A percentile compares a stretch with the other conserved stretches of the same genome.
Conservation (phyloP, 2,888 invertebrate genomes). For the Rhopalosiphum nymphaeae region DNA sequence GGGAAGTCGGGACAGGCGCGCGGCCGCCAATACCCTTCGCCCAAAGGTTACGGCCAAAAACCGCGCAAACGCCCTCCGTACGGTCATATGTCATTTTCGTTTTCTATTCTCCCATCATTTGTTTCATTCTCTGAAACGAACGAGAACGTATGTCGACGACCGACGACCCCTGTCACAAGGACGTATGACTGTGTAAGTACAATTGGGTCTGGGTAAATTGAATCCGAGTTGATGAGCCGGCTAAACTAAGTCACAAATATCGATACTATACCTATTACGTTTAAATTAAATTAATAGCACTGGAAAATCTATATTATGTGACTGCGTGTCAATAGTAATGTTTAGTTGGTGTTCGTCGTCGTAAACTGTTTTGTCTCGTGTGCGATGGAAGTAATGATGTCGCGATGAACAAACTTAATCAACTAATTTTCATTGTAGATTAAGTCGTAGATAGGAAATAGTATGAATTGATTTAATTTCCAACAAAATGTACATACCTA, state of each 20-base stretch:
- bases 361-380: neutral
- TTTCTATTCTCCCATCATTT: neutral
- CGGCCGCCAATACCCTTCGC: slow-evolving; percentile 2
- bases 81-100: slow-evolving; percentile 10
- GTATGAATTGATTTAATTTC: neutral
- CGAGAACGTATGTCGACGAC: neutral
- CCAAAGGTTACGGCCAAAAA: slow-evolving; percentile 50
- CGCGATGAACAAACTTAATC: neutral
- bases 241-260: no score
- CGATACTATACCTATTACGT: no score
- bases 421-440: neutral
- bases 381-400: neutral
- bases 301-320: no score
- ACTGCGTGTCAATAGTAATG: neutral
- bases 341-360: neutral
- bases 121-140: neutral
- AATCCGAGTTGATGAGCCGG: no score
- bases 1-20: slow-evolving; percentile 44
- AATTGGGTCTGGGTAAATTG: neutral
- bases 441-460: neutral
- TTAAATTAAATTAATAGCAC: no score
- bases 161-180: neutral
- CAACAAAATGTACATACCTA: neutral
- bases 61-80: neutral
- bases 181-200: slow-evolving; percentile 3